Evolutionary conservation across 2,888 invertebrate genomes (phyloP).

Genomic region (Epistrophella euchroma): DNA sequence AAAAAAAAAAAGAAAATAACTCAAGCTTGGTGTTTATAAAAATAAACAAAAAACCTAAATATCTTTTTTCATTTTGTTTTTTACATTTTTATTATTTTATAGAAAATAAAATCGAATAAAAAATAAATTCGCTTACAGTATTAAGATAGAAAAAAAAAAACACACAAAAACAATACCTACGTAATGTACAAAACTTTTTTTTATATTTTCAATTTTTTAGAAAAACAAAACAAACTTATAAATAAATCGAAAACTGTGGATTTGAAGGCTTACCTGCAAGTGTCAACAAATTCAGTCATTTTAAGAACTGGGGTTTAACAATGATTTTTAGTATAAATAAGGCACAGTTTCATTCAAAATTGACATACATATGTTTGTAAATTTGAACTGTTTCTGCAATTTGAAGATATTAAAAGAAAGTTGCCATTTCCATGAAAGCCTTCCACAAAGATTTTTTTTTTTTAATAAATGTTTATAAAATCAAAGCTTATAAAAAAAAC

Average conservation of each 20-base stretch:
- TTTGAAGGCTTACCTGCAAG: constrained; percentile 41
- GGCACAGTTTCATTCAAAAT: constrained; percentile 16
- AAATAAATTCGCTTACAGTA: constrained; percentile 66
- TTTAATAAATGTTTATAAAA: not conserved
- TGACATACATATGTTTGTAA: not conserved
- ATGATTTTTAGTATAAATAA: constrained; percentile 6
- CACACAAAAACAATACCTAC: constrained; percentile 25
- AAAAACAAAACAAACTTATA: constrained; percentile 15
- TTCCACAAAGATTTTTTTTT: not conserved
- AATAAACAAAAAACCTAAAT: constrained; percentile 34
- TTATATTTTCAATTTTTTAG: constrained; percentile 47
- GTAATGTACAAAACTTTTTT: constrained; percentile 56
- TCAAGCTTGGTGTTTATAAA: constrained; percentile 48
- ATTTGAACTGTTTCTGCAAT: not conserved
- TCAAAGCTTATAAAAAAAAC: not conserved
- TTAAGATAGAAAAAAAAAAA: constrained; percentile 58
- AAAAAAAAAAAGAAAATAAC: constrained; percentile 51
- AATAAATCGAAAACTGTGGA: constrained; percentile 1
- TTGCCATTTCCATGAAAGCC: constrained; percentile 25
- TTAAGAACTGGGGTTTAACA: constrained; percentile 12
- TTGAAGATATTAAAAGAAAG: constrained; percentile 16
- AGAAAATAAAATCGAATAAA: constrained; percentile 63
- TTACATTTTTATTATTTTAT: constrained; percentile 41
- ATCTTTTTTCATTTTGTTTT: constrained; percentile 29
- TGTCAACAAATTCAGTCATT: constrained; percentile 26